phyloP scores from a whole-genome alignment of 2,797 vertebrate genomes.

The Dicrostonyx torquatus region DNA sequence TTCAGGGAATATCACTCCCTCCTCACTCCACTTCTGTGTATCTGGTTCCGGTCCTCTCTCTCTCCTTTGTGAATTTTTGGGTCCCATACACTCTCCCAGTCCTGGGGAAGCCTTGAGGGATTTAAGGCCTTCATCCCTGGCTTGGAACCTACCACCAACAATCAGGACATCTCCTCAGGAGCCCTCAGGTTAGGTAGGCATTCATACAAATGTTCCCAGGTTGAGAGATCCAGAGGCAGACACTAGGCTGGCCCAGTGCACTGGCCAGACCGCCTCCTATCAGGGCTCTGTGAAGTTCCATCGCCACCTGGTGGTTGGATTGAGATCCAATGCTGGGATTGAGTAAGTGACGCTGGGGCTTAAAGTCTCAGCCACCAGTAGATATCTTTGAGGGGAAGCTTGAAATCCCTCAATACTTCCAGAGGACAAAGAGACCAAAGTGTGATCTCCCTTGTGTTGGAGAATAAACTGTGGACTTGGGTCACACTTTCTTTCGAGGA shows the following conservation, averaged over 20 bases:
- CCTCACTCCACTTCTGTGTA: neutral
- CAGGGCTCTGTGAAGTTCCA: constrained; percentile 66
- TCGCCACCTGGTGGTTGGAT: constrained; percentile 86
- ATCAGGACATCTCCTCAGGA: neutral
- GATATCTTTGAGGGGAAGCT: neutral
- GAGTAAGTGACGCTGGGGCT: constrained; percentile 31
- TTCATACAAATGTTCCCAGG: neutral
- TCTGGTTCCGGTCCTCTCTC: neutral
- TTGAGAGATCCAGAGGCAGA: neutral
- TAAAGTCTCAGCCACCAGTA: neutral
- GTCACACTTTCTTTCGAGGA: neutral
- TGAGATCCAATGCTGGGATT: constrained; percentile 38
- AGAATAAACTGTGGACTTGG: neutral
- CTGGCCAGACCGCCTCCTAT: neutral
- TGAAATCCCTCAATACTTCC: neutral
- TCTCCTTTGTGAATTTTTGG: constrained; percentile 3
- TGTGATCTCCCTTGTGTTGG: neutral
- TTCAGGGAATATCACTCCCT: neutral
- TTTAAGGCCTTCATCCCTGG: neutral
- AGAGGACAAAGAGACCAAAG: neutral
- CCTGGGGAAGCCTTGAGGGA: neutral
- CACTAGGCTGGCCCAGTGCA: neutral
- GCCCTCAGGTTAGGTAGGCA: neutral
- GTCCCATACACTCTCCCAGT: neutral
- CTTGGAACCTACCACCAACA: neutral